Conservation (phyloP, 1,140 invertebrate genomes). For the Drosophila malerkotliana region DNA sequence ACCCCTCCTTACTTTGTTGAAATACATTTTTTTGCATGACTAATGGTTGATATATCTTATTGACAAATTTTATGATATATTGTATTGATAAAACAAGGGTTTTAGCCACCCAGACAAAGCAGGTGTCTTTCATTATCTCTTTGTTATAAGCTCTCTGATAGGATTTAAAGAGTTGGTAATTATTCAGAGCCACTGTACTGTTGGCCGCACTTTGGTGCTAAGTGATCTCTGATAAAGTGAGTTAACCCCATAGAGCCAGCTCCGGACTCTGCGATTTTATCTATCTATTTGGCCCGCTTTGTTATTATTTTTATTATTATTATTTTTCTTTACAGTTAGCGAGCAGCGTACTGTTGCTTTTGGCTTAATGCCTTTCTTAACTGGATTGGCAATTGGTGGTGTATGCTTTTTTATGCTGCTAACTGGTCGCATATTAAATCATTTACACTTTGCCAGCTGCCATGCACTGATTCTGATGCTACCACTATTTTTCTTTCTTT, state of each 20-base stretch:
- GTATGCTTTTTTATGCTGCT: neutral
- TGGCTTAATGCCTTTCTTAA: slow-evolving; percentile 39
- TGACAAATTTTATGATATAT: neutral
- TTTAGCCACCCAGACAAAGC: neutral
- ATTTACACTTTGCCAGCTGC: slow-evolving; percentile 64
- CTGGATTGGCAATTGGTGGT: slow-evolving; percentile 38
- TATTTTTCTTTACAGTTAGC: slow-evolving; percentile 23
- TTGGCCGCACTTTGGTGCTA: slow-evolving; percentile 6
- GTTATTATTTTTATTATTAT: slow-evolving; percentile 7
- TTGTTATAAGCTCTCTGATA: neutral
- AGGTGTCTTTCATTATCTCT: neutral
- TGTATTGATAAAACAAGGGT: neutral
- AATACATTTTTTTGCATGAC: neutral
- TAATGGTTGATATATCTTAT: neutral
- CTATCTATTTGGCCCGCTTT: slow-evolving; percentile 12
- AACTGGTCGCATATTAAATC: slow-evolving; percentile 47
- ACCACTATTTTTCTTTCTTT: slow-evolving; percentile 2
- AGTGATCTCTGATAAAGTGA: slow-evolving; percentile 11
- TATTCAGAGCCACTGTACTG: neutral
- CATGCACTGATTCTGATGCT: slow-evolving; percentile 68
- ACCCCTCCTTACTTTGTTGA: neutral
- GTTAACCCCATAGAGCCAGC: slow-evolving; percentile 12
- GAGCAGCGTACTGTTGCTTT: slow-evolving; percentile 18
- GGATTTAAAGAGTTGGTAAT: neutral
- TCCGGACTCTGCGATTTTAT: slow-evolving; percentile 5